These are phyloP conservation scores for Leptopterna dolabrata DNA, from an alignment of 2,888 invertebrate species.

Conservation along the genomic window DNA sequence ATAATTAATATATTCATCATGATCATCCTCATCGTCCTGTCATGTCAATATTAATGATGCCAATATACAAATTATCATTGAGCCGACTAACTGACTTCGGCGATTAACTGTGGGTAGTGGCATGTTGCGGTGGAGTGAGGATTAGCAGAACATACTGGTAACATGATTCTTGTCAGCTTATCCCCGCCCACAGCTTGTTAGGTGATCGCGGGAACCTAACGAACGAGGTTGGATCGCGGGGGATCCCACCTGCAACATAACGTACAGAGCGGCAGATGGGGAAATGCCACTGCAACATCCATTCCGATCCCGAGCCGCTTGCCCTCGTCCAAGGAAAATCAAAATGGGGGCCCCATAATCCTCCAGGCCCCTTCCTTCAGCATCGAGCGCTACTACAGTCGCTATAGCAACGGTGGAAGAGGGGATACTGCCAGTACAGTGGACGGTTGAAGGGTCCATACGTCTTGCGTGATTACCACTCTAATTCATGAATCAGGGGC, in stretches of 20 bases:
- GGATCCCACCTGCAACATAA: background rate
- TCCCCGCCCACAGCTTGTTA: conserved; percentile 4
- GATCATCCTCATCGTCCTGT: no score
- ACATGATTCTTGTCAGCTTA: conserved; percentile 40
- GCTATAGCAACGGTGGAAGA: background rate
- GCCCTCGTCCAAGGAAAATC: background rate
- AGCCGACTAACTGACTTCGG: background rate
- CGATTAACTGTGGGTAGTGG: background rate
- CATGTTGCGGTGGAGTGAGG: conserved; percentile 17
- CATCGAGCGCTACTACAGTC: background rate
- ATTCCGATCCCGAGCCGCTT: background rate
- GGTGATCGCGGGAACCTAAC: background rate
- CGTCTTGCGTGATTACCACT: conserved; percentile 3
- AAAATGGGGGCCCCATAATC: background rate
- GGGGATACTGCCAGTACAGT: background rate
- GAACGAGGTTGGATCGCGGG: background rate
- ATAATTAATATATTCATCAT: no score
- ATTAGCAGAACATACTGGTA: conserved; percentile 31
- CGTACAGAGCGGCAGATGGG: background rate
- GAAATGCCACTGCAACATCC: background rate
- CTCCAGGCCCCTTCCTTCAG: background rate
- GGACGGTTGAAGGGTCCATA: background rate
- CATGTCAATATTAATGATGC: background rate
- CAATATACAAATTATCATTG: conserved; percentile 22
- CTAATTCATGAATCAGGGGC: background rate